Conservation (phyloP, 2,888 invertebrate genomes). For the Drosophila peninsularis region DNA sequence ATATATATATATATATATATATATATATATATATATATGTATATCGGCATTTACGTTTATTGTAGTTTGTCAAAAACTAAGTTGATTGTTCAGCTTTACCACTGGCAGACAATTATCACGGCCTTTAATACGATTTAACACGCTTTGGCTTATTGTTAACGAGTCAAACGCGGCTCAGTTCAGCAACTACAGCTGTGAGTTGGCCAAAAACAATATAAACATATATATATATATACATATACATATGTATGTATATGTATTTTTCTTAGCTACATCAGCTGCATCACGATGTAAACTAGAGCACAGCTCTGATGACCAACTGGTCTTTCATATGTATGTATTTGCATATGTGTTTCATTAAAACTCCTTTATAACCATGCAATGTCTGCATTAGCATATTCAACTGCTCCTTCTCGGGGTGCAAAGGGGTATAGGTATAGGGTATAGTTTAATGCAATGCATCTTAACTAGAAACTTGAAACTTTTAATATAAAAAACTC, state of each 20-base stretch:
- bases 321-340: not conserved
- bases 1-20: slow-evolving; percentile 3
- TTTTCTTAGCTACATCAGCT: not conserved
- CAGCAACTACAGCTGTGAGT: slow-evolving; percentile 21
- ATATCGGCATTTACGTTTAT: slow-evolving; percentile 12
- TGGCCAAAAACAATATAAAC: not conserved
- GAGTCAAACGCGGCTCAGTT: slow-evolving; percentile 17
- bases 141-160: slow-evolving; percentile 68
- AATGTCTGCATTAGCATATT: slow-evolving; percentile 6
- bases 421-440: not conserved
- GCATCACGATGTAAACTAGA: not conserved
- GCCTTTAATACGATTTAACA: slow-evolving; percentile 66
- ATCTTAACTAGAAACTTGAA: no score
- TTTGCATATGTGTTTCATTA: not conserved
- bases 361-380: slow-evolving; percentile 3
- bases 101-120: slow-evolving; percentile 60
- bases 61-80: slow-evolving; percentile 79
- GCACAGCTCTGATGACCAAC: slow-evolving; percentile 2
- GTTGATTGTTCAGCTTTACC: slow-evolving; percentile 68
- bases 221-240: not conserved
- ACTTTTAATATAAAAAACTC: no score
- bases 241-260: not conserved
- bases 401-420: not conserved
- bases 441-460: not conserved
- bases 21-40: slow-evolving; percentile 2